These are phyloP conservation scores for Ricordea florida DNA, from an alignment of 92 coral and sea anemone genomes.

Conservation along the genomic window DNA sequence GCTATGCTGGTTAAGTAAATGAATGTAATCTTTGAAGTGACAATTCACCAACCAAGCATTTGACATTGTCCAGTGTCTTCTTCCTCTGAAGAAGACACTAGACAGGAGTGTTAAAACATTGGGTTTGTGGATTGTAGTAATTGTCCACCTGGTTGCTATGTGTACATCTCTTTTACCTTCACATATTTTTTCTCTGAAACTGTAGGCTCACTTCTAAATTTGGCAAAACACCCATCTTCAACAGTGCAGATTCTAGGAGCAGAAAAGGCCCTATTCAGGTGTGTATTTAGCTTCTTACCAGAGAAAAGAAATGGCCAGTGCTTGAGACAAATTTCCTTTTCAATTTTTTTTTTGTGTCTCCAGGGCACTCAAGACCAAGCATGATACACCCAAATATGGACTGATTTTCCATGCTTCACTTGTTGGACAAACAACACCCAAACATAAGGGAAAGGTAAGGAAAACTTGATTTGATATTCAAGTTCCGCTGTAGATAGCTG, in stretches of 20 bases:
- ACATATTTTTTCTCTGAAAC: no score
- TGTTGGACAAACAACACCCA: slow-evolving; percentile 92
- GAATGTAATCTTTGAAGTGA: no score
- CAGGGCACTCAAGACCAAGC: slow-evolving; percentile 97
- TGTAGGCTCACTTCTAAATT: slow-evolving; percentile 93
- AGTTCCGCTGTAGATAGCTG: no score
- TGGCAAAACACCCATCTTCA: slow-evolving; percentile 98
- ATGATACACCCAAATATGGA: slow-evolving; percentile 98
- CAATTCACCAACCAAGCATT: no score
- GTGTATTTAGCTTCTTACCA: neutral
- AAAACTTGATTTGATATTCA: no score
- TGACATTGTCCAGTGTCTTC: no score
- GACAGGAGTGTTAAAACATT: no score
- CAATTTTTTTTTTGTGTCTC: neutral
- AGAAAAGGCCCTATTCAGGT: slow-evolving; percentile 98
- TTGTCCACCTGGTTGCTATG: no score
- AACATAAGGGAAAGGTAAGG: slow-evolving; percentile 94
- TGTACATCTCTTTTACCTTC: no score
- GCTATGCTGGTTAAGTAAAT: no score
- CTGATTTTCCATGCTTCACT: slow-evolving; percentile 96
- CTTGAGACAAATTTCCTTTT: neutral
- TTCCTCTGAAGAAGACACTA: no score
- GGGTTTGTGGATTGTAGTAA: no score
- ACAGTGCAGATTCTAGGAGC: slow-evolving; percentile 99
- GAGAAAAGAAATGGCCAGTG: neutral